phyloP scores from a whole-genome alignment of 2,797 vertebrate species.

The Tenualosa thibaudeaui region DNA sequence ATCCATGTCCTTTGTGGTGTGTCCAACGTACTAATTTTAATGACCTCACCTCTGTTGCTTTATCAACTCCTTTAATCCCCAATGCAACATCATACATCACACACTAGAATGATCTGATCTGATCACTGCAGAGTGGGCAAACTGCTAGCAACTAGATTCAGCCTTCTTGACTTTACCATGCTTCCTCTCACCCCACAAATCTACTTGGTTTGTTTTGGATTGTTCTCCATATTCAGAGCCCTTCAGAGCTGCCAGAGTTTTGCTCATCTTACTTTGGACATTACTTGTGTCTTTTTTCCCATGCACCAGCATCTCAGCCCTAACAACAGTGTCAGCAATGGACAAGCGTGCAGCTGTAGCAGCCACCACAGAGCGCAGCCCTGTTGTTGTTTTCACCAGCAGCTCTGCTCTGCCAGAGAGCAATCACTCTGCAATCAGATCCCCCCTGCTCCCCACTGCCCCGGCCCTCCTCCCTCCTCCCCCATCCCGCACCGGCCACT shows the following conservation, averaged over 20 bases:
- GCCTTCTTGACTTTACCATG: too few relatives aligned
- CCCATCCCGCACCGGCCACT: constrained; percentile 3
- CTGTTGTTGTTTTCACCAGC: constrained; percentile 67
- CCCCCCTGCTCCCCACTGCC: neutral
- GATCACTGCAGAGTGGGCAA: neutral
- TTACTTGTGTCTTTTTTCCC: neutral
- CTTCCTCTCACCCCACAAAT: too few relatives aligned
- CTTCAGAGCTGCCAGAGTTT: too few relatives aligned
- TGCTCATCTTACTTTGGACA: neutral
- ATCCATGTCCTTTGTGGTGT: too few relatives aligned
- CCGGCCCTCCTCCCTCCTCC: neutral
- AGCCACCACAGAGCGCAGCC: constrained; percentile 62
- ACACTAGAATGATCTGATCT: neutral
- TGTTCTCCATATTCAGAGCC: too few relatives aligned
- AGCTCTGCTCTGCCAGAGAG: constrained; percentile 51
- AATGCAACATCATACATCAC: neutral
- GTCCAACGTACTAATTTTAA: too few relatives aligned
- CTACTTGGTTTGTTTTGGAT: too few relatives aligned
- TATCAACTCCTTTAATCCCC: neutral
- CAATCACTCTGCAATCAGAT: constrained; percentile 53
- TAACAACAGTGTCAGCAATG: neutral
- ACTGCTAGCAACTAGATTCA: too few relatives aligned
- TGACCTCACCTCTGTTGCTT: neutral
- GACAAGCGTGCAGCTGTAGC: neutral
- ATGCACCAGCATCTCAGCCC: neutral